Base-by-base conservation (phyloP, 2,797 vertebrate species). In the Petrocephalus schoutedeni region DNA sequence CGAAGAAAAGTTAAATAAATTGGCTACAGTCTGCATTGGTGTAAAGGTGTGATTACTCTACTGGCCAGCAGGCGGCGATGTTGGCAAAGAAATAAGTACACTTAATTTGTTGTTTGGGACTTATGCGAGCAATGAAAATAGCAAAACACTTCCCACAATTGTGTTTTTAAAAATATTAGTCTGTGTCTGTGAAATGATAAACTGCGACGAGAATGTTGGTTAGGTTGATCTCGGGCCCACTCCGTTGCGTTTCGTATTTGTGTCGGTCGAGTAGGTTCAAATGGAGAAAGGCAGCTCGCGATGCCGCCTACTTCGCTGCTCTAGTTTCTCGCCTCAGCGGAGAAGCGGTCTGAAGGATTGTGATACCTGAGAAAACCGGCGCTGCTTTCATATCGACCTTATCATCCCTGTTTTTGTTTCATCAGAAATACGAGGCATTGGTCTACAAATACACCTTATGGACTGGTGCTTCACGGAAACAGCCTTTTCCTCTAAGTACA, bases 41-140 rank as follows among this genome's bases (percentile, higher is more conserved):
- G 41, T 45, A 45, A 0, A 45, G 5, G 36, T 77, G 71, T 45
- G 36, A 77, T 77, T 77, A 36, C 36, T 74, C 32, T 41, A 74
- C 21, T 36, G 84, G 21, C 53, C 92, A 92, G 93, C 92, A 94
- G 93, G 91, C 92, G 94, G 93, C 86, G 83, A 80, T 93, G 89
- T 94, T 93, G 88, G 89, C 88, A 92, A 91, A 93, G 92, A 90
- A 93, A 94, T 91, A 83, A 36, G 45, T 7, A 23, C 1, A 36
- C 32, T 2, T 83, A 45, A 6, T 56, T 21, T 32, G 32, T 54
- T 53, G 45, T 88, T 85, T 84, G 80, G 28, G 49, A 28, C 21
- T 71, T 54, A 0, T 2, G 56, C 32, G 41, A 83, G 56, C 36
- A 74, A 61, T 88, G 87, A 84, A 53, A 45, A n/a, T 10, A 45